Base-by-base conservation (phyloP, 2,113 vertebrate species). In the Suncus etruscus region DNA sequence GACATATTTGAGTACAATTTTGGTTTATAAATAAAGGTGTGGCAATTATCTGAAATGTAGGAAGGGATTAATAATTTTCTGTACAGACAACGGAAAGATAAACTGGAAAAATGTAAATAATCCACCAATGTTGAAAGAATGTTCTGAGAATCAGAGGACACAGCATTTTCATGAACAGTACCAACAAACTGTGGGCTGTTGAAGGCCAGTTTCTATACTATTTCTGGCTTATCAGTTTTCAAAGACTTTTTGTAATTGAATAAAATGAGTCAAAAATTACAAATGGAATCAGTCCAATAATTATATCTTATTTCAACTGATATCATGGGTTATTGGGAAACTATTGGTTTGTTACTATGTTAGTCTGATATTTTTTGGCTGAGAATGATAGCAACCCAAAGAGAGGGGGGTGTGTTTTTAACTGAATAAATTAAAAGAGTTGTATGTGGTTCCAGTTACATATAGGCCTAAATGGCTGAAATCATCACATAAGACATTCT, bases 211-310 rank as follows among this genome's bases (percentile, higher is more conserved):
- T 82, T 90, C 65, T 86, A 10, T 32, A 50, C 83, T 74, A 73
- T 86, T 86, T 63, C 68, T 31, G n/a, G n/a, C 54, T 76, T 63
- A 61, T 69, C 51, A 83, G 47, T 91, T 87, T 89, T 32, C 47
- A 73, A 73, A 51, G n/a, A 81, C 72, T 83, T 89, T 47, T 91
- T 48, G 29, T 24, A 32, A 25, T 61, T 75, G 66, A 83, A 86
- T 32, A 51, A 84, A 87, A 45, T 50, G 39, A 18, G 63, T 51
- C 66, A 84, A 68, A 58, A 76, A 61, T 87, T 48, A 77, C 29
- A 76, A 87, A 39, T 3, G 82, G 79, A 47, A 22, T 32, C 27
- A 82, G 65, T 77, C 54, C 31, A 80, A 20, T 11, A 15, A 16
- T 10, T 65, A 10, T 6, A 25, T 70, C 70, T 54, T 79, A 76